A percentile compares a stretch with the other conserved stretches of the same genome.
These are phyloP conservation scores for Pipistrellus kuhlii DNA, from an alignment of 2,797 vertebrate species.

Conservation along the genomic window DNA sequence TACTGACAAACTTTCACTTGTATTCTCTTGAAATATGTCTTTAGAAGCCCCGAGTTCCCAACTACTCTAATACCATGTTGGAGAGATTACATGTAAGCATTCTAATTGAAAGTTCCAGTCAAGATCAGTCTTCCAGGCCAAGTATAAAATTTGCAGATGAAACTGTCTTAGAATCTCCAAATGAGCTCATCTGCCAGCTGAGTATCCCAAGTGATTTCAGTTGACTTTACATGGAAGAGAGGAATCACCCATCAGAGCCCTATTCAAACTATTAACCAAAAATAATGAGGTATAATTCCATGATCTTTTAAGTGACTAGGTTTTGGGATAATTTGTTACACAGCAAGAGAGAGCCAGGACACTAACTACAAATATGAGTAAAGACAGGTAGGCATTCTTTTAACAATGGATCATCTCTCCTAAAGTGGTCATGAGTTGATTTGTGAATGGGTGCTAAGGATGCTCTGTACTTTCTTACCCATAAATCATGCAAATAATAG, in stretches of 20 bases:
- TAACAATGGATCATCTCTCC: not conserved
- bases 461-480: constrained; percentile 33
- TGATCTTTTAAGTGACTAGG: not conserved
- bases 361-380: not conserved
- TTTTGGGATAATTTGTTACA: constrained; percentile 27
- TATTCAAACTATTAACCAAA: constrained; percentile 7
- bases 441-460: constrained; percentile 55
- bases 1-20: not conserved
- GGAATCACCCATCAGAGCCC: not conserved
- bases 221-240: not conserved
- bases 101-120: not conserved
- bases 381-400: constrained; percentile 38
- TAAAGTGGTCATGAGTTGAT: constrained; percentile 20
- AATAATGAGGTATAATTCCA: not conserved
- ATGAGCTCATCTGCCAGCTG: not conserved
- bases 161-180: not conserved
- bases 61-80: not conserved
- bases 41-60: not conserved
- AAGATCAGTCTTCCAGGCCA: not conserved
- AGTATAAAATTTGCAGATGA: not conserved
- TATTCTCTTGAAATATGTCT: not conserved
- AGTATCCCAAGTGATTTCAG: not conserved
- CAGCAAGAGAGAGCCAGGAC: not conserved
- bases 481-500: constrained; percentile 47
- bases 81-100: not conserved